These are phyloP conservation scores for Cerceris rybyensis DNA, from an alignment of 2,888 invertebrate species.

Conservation along the genomic window DNA sequence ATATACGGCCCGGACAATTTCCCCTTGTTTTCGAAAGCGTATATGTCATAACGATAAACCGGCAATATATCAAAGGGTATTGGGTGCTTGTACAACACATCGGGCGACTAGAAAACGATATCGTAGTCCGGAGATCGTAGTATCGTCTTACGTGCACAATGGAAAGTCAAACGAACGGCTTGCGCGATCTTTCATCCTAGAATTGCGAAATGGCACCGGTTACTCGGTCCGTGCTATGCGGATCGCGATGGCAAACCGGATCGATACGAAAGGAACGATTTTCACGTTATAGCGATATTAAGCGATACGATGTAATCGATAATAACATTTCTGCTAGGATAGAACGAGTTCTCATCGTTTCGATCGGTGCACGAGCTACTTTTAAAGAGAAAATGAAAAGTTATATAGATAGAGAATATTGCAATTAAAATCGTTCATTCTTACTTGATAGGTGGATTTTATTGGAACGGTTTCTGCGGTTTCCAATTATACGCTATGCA, in stretches of 20 bases:
- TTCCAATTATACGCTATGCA: too few species aligned
- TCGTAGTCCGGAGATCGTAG: slow-evolving; percentile 5
- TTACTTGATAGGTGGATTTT: too few species aligned
- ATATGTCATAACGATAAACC: slow-evolving; percentile 8
- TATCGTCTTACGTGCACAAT: slow-evolving; percentile 38
- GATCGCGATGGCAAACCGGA: slow-evolving; percentile 18
- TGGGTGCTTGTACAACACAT: slow-evolving; percentile 2
- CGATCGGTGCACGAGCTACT: not conserved
- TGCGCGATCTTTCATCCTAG: slow-evolving; percentile 43
- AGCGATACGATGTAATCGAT: slow-evolving; percentile 8
- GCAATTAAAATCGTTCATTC: too few species aligned
- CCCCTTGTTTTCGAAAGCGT: slow-evolving; percentile 2
- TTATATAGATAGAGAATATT: too few species aligned
- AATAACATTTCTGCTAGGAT: not conserved
- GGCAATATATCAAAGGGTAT: slow-evolving; percentile 4
- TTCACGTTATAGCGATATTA: not conserved
- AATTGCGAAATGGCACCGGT: slow-evolving; percentile 52
- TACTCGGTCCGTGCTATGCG: slow-evolving; percentile 20
- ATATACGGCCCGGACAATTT: not conserved
- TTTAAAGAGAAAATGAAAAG: not conserved
- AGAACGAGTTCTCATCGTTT: not conserved
- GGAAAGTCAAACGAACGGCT: slow-evolving; percentile 50
- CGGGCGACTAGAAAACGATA: slow-evolving; percentile 13
- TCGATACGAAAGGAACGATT: slow-evolving; percentile 4
- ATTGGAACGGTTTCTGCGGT: too few species aligned